phyloP scores from a whole-genome alignment of 2,888 invertebrate genomes.

The Emmelina monodactyla region DNA sequence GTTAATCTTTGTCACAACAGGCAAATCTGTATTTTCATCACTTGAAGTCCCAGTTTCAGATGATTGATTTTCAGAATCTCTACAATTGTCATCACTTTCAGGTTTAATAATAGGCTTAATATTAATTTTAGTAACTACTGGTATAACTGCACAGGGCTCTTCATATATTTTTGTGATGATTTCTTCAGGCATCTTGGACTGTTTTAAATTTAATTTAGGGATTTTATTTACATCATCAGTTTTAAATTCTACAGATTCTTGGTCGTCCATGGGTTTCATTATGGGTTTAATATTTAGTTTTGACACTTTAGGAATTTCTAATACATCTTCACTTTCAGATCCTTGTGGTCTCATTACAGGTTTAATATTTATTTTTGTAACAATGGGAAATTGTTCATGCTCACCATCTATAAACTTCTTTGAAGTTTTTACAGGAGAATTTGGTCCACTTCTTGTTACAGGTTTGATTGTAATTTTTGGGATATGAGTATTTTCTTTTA shows the following conservation, averaged over 20 bases:
- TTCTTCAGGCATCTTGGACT: constrained; percentile 52
- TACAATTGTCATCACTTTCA: constrained; percentile 34
- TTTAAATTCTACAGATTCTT: constrained; percentile 34
- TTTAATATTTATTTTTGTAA: constrained; percentile 66
- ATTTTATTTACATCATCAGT: constrained; percentile 59
- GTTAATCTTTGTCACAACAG: constrained; percentile 32
- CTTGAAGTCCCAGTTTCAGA: constrained; percentile 56
- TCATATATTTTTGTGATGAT: constrained; percentile 49
- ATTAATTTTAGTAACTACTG: constrained; percentile 58
- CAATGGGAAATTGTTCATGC: constrained; percentile 52
- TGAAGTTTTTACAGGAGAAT: constrained; percentile 25
- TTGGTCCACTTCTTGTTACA: constrained; percentile 34
- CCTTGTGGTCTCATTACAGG: constrained; percentile 57
- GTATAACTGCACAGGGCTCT: constrained; percentile 59
- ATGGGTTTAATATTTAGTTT: constrained; percentile 66
- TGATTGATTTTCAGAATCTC: constrained; percentile 52
- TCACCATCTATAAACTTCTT: constrained; percentile 26
- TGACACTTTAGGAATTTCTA: constrained; percentile 60
- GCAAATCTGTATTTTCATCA: constrained; percentile 47
- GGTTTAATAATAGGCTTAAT: constrained; percentile 67
- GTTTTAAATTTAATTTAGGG: constrained; percentile 63
- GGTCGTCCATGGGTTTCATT: constrained; percentile 29
- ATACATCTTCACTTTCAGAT: constrained; percentile 25
- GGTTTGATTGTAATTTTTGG: constrained; percentile 69
- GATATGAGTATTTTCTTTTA: constrained; percentile 48